Percentiles rank a stretch among this genome's conserved stretches.
Conservation (phyloP, 1,140 invertebrate species). For the Patella vulgata region DNA sequence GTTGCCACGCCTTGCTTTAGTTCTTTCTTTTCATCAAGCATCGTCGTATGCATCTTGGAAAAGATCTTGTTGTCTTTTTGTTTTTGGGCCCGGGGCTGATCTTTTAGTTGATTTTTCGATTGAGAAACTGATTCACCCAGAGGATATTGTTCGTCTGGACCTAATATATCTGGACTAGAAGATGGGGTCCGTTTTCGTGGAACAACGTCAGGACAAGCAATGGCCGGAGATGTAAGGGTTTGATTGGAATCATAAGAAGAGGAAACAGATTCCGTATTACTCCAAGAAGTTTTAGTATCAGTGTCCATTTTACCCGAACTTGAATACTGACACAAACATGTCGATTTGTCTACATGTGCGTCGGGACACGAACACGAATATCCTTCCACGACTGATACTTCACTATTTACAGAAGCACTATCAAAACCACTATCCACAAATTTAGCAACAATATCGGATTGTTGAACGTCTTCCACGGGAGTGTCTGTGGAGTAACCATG, state of each 20-base stretch:
- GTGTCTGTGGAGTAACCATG: neutral
- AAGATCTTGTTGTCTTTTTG: constrained; percentile 1
- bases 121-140: neutral
- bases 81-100: neutral
- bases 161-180: constrained; percentile 7
- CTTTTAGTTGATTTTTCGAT: neutral
- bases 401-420: constrained; percentile 51
- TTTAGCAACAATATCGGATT: constrained; percentile 27
- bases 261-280: constrained; percentile 38
- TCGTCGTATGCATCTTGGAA: constrained; percentile 9
- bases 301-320: constrained; percentile 17
- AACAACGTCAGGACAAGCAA: constrained; percentile 14
- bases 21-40: constrained; percentile 15
- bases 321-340: constrained; percentile 19
- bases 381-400: constrained; percentile 17
- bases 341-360: constrained; percentile 35
- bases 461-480: constrained; percentile 4
- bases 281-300: constrained; percentile 30
- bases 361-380: constrained; percentile 25
- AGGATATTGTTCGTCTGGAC: constrained; percentile 27
- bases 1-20: constrained; percentile 34
- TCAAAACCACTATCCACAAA: constrained; percentile 59
- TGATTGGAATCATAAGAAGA: constrained; percentile 9
- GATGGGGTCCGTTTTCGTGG: neutral
- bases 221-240: constrained; percentile 26